Conservation (phyloP, 2,797 vertebrate species). For the Fistularia tabacaria region DNA sequence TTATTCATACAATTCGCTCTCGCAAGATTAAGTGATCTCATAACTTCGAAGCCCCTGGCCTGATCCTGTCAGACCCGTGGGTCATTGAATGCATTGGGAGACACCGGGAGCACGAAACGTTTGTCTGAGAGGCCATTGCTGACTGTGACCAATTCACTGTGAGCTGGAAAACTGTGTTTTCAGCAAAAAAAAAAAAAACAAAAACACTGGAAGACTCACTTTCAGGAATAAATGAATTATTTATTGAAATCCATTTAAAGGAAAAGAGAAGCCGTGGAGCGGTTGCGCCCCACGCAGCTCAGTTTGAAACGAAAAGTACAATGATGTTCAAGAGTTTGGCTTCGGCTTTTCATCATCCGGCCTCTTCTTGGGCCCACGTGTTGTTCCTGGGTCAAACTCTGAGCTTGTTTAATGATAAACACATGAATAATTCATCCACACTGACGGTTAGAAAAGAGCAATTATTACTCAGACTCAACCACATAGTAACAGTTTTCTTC, state of each 20-base stretch:
- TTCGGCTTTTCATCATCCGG: not conserved
- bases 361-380: not conserved
- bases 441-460: conserved; percentile 30
- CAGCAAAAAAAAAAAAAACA: too few relatives aligned
- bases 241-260: too few relatives aligned
- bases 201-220: not conserved
- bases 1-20: too few relatives aligned
- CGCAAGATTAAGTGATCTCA: too few relatives aligned
- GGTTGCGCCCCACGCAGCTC: too few relatives aligned
- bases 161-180: not conserved
- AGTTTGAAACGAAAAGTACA: too few relatives aligned
- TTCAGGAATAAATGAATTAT: not conserved
- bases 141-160: not conserved
- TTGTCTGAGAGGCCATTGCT: not conserved
- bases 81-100: too few relatives aligned
- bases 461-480: conserved; percentile 18
- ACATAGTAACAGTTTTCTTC: not conserved
- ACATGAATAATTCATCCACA: conserved; percentile 52
- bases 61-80: too few relatives aligned
- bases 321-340: not conserved
- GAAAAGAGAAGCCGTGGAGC: not conserved
- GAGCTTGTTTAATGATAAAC: conserved; percentile 35
- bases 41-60: too few relatives aligned
- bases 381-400: conserved; percentile 25
- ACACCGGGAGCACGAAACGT: too few relatives aligned